Evolutionary conservation across 2,888 invertebrate species (phyloP).

Genomic region (Apeira syringaria): DNA sequence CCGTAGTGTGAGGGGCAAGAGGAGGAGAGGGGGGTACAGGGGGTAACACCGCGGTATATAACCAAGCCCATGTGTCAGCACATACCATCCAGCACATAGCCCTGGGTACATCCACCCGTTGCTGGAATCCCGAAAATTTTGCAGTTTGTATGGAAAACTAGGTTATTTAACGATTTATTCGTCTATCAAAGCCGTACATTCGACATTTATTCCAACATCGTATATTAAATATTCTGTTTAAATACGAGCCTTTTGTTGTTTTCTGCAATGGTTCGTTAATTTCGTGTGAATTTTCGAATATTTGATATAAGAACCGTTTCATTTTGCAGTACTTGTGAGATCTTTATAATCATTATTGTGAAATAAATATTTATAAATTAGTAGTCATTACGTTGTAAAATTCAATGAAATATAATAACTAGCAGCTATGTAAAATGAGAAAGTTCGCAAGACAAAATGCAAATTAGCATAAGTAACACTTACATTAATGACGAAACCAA

Average conservation of each 20-base stretch:
- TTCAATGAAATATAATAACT: too few relatives aligned
- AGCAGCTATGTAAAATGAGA: too few relatives aligned
- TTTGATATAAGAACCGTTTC: neutral
- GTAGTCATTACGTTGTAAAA: too few relatives aligned
- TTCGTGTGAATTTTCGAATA: neutral
- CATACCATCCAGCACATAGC: slow-evolving; percentile 67
- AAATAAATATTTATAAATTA: too few relatives aligned
- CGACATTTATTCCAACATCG: slow-evolving; percentile 12
- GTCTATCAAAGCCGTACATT: slow-evolving; percentile 35
- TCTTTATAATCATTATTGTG: too few relatives aligned
- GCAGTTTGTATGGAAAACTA: slow-evolving; percentile 81
- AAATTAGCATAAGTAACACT: too few relatives aligned
- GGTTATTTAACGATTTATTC: slow-evolving; percentile 77
- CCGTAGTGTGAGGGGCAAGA: slow-evolving; percentile 46
- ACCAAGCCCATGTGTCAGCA: slow-evolving; percentile 75
- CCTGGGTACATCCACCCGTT: slow-evolving; percentile 26
- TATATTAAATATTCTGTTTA: slow-evolving; percentile 4
- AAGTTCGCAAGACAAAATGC: too few relatives aligned
- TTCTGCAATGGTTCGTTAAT: slow-evolving; percentile 1
- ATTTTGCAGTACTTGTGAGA: too few relatives aligned
- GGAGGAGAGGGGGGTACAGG: slow-evolving; percentile 48
- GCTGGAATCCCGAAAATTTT: slow-evolving; percentile 74
- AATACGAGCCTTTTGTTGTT: slow-evolving; percentile 1
- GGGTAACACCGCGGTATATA: slow-evolving; percentile 65
- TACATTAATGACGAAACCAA: too few relatives aligned